Evolutionary conservation across 2,888 invertebrate species (phyloP).

Genomic region (Noctua comes): DNA sequence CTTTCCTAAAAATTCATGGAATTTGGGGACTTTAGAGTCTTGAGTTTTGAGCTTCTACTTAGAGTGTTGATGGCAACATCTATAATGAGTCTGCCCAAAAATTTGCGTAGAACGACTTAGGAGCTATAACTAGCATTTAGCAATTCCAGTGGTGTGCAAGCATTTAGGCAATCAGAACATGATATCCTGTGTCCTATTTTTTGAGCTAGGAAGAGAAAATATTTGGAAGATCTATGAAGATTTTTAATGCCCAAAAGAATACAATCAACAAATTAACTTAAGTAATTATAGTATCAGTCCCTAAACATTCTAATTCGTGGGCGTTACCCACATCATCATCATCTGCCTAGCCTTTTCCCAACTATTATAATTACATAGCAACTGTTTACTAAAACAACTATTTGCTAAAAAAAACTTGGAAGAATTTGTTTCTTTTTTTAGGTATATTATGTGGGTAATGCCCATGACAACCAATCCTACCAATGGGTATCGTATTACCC

Average conservation of each 20-base stretch:
- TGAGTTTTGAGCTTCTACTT: background rate
- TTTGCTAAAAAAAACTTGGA: constrained; percentile 29
- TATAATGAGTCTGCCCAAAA: background rate
- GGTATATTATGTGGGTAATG: background rate
- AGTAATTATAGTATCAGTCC: background rate
- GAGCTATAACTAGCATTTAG: too few relatives aligned
- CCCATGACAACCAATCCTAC: too few relatives aligned
- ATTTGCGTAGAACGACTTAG: background rate
- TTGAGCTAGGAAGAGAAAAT: too few relatives aligned
- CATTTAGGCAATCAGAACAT: too few relatives aligned
- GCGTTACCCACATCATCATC: background rate
- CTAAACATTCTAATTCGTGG: background rate
- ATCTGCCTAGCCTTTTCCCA: too few relatives aligned
- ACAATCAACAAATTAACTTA: background rate
- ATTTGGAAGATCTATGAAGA: too few relatives aligned
- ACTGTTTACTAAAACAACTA: too few relatives aligned
- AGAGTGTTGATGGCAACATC: background rate
- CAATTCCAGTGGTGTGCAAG: too few relatives aligned
- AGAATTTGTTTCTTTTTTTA: constrained; percentile 17
- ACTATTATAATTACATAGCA: too few relatives aligned
- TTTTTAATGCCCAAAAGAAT: background rate
- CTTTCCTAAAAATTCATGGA: background rate
- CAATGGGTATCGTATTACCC: too few relatives aligned
- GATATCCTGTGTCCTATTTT: too few relatives aligned
- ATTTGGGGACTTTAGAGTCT: background rate